A percentile compares a stretch with the other conserved stretches of the same genome.
Evolutionary conservation across 30 jellyfish, hydroid and myxozoan species (phyloP).

Genomic region (Aurelia sp.): DNA sequence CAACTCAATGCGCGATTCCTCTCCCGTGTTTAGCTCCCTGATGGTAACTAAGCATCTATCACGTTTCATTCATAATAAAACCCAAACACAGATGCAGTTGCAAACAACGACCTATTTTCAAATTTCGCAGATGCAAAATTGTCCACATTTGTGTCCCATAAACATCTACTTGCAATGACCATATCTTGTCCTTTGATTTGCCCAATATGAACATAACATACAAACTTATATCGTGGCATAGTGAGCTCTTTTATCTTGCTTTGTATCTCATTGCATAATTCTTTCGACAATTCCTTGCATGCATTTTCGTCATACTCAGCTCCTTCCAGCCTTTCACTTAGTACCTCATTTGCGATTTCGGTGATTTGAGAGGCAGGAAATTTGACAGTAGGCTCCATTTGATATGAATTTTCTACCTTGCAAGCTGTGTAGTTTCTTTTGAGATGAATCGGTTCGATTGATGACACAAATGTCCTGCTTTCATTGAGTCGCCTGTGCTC

Average conservation of each 20-base stretch:
- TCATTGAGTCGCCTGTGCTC: background rate
- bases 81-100: slow-evolving; percentile 59
- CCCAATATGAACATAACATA: slow-evolving; percentile 67
- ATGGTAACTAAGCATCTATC: too few species aligned
- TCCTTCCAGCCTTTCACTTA: slow-evolving; percentile 8
- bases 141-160: slow-evolving; percentile 63
- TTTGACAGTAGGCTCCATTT: background rate
- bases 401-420: slow-evolving; percentile 7
- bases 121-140: slow-evolving; percentile 33
- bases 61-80: slow-evolving; percentile 9
- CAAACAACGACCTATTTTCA: slow-evolving; percentile 29
- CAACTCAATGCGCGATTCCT: too few species aligned
- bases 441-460: slow-evolving; percentile 45
- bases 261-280: slow-evolving; percentile 45
- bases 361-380: slow-evolving; percentile 46
- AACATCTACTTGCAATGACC: slow-evolving; percentile 51
- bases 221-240: slow-evolving; percentile 40
- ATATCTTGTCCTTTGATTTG: slow-evolving; percentile 35
- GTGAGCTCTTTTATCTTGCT: slow-evolving; percentile 14
- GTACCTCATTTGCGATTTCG: slow-evolving; percentile 12
- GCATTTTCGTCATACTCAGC: slow-evolving; percentile 44
- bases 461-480: slow-evolving; percentile 27
- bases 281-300: slow-evolving; percentile 20
- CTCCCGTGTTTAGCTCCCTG: too few species aligned
- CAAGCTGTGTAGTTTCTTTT: background rate